These are phyloP conservation scores for Acromyrmex charruanus DNA, from an alignment of 1,140 invertebrate species.

Conservation along the genomic window DNA sequence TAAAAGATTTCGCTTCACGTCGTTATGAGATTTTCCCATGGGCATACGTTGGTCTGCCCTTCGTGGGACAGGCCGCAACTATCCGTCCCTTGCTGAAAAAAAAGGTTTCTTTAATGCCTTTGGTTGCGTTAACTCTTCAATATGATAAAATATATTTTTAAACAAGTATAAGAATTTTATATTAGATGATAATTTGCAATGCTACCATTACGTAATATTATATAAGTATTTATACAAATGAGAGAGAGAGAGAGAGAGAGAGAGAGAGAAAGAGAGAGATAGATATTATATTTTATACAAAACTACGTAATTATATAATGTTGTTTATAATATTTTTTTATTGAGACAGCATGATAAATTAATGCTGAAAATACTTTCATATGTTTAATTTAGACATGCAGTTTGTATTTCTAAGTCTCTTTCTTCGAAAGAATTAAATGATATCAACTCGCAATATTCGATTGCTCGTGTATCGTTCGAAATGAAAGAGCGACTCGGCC, in stretches of 20 bases:
- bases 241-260: background rate
- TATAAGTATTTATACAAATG: background rate
- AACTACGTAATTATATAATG: background rate
- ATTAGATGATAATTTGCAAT: background rate
- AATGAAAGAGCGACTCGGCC: conserved; percentile 57
- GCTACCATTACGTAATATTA: background rate
- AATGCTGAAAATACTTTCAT: background rate
- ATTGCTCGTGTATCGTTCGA: conserved; percentile 34
- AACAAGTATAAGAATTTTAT: background rate
- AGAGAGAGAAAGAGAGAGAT: no score
- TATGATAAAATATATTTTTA: background rate
- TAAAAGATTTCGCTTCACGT: conserved; percentile 70
- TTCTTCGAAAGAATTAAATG: conserved; percentile 26
- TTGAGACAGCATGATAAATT: background rate
- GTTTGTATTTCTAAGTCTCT: background rate
- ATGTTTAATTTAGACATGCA: background rate
- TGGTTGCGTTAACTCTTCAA: background rate
- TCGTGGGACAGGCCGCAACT: conserved; percentile 50
- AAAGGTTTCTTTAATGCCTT: conserved; percentile 49
- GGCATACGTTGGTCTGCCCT: conserved; percentile 33
- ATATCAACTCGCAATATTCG: conserved; percentile 27
- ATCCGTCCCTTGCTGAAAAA: conserved; percentile 37
- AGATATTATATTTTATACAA: background rate
- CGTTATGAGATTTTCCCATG: conserved; percentile 70
- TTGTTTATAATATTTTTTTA: background rate